Evolutionary conservation across 2,797 vertebrate genomes (phyloP).

Genomic region (Rhinichthys osculus): DNA sequence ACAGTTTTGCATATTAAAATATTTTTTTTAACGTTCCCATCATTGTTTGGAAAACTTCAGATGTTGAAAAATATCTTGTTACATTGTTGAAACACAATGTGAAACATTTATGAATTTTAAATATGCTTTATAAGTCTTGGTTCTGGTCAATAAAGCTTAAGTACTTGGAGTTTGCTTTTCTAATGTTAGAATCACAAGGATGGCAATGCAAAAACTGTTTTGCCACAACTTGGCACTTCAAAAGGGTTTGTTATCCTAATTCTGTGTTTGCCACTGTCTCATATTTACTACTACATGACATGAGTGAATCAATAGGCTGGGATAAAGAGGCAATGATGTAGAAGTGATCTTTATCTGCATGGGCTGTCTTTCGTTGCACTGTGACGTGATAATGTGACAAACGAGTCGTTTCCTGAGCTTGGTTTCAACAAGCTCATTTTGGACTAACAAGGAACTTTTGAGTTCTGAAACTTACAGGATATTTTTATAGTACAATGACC

Average conservation of each 20-base stretch:
- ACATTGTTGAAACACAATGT: background rate
- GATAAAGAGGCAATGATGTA: background rate
- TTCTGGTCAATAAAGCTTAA: background rate
- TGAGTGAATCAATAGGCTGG: background rate
- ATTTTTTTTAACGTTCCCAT: background rate
- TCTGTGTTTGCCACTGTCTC: too few species aligned
- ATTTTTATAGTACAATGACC: background rate
- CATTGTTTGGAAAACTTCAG: background rate
- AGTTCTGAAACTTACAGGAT: background rate
- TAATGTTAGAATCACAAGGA: too few species aligned
- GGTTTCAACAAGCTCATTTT: background rate
- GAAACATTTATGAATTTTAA: background rate
- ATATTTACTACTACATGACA: background rate
- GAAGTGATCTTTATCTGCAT: background rate
- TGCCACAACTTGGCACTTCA: too few species aligned
- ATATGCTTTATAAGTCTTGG: background rate
- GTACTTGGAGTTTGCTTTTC: too few species aligned
- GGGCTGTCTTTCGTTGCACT: rapidly evolving
- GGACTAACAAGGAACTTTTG: background rate
- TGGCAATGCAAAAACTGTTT: too few species aligned
- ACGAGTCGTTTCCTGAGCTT: background rate
- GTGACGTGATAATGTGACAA: background rate
- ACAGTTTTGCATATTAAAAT: background rate
- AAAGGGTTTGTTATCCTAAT: too few species aligned
- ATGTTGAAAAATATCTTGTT: background rate